A percentile compares a stretch with the other conserved stretches of the same genome.
phyloP scores from a whole-genome alignment of 2,113 vertebrate genomes.

The Indicator indicator region DNA sequence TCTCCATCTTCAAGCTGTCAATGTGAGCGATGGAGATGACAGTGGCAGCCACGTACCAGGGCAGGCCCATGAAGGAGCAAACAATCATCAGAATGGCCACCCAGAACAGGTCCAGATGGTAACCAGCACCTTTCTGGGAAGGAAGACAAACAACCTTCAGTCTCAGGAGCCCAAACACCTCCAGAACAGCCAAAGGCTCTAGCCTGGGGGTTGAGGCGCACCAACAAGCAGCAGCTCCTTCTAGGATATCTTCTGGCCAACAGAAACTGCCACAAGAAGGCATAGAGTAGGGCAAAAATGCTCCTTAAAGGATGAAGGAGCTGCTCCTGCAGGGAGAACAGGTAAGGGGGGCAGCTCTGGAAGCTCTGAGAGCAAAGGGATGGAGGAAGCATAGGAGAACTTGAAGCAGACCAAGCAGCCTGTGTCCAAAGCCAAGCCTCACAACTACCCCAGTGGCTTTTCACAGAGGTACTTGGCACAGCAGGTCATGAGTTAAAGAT shows the following conservation, averaged over 20 bases:
- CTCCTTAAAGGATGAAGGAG: neutral
- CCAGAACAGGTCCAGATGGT: slow-evolving; percentile 97
- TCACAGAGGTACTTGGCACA: neutral
- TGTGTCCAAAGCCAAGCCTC: neutral
- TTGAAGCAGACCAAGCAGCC: neutral
- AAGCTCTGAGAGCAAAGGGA: neutral
- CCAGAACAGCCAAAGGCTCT: neutral
- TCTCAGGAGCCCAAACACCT: neutral
- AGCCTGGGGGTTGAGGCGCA: neutral
- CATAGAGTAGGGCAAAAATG: neutral
- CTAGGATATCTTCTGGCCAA: neutral
- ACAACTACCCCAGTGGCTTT: neutral
- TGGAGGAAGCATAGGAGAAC: neutral
- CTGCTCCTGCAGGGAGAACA: neutral
- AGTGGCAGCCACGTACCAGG: slow-evolving; percentile 97
- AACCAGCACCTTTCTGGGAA: slow-evolving; percentile 95
- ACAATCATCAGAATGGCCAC: slow-evolving; percentile 90
- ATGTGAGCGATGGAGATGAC: slow-evolving; percentile 99
- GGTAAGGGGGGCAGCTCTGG: neutral
- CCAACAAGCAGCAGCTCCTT: neutral
- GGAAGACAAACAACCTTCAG: neutral
- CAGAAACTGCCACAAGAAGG: neutral
- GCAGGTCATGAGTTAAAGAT: neutral
- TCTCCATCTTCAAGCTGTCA: slow-evolving; percentile 99
- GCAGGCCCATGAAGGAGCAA: slow-evolving; percentile 97